Conservation (phyloP, 2,888 invertebrate genomes). For the Toxonevra muliebris region DNA sequence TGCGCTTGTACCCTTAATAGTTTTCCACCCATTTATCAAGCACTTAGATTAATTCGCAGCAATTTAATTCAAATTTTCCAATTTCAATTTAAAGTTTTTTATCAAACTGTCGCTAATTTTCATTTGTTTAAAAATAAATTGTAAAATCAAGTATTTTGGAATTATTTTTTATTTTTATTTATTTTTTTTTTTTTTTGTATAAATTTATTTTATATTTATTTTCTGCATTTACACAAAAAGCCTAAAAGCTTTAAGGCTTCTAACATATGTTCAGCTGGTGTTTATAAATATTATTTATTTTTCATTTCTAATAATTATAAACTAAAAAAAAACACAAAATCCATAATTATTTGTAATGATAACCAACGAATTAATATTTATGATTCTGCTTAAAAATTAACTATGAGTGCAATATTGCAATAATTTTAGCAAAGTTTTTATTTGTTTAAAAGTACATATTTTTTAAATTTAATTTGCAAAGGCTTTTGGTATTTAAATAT, state of each 20-base stretch:
- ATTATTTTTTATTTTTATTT: neutral
- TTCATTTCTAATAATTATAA: neutral
- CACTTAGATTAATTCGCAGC: too few species aligned
- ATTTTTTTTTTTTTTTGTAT: constrained; percentile 31
- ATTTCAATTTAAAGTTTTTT: too few species aligned
- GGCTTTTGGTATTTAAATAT: constrained; percentile 6
- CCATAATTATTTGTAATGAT: neutral
- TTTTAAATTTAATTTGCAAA: constrained; percentile 10
- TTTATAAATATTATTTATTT: neutral
- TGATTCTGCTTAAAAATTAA: neutral
- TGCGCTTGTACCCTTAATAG: too few species aligned
- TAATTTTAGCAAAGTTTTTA: neutral
- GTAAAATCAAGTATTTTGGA: too few species aligned
- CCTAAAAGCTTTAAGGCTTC: constrained; percentile 43
- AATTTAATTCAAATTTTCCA: too few species aligned
- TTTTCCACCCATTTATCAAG: too few species aligned
- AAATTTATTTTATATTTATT: constrained; percentile 36
- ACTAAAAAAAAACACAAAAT: neutral
- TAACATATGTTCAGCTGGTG: constrained; percentile 16
- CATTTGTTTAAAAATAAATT: too few species aligned
- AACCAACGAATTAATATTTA: too few species aligned
- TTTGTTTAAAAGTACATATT: neutral
- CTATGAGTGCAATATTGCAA: neutral
- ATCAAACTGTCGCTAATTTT: too few species aligned
- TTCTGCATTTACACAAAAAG: constrained; percentile 44